Evolutionary conservation across 2,113 vertebrate genomes (phyloP), one percentile per base, ranked within the genome.

Genomic region (Reinhardtius hippoglossoides): DNA sequence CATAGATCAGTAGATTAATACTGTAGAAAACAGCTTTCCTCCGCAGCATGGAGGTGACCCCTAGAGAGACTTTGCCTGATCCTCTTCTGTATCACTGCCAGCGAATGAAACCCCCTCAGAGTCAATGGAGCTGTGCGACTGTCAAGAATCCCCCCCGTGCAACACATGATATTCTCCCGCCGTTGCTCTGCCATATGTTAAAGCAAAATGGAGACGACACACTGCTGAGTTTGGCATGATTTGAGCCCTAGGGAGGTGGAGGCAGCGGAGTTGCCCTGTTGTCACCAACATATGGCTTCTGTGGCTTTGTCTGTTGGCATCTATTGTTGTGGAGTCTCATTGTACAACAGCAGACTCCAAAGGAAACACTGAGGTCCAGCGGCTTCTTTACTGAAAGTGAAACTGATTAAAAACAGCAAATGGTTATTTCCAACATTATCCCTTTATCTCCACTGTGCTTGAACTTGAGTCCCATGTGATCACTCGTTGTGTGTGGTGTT

Each of bases 331-430:
- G 66, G 55, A 70, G 74, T 69, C 57, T 56, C 67, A 48, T 54
- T 64, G 64, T 78, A 68, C 58, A 48, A 46, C 58, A 35, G 26
- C 3, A 21, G n/a, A 74, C 85, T 71, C 69, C n/a, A 58, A 89
- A 82, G 48, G 21, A 83, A 54, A 74, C 35, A 2, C 50, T 4
- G 50, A 76, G 71, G 82, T 76, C 63, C 74, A 54, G 70, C 62
- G 74, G 75, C 73, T 69, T 82, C 54, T 68, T 84, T 64, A 76
- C 74, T 77, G 31, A 31, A 31, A 31, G 31, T 37, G 67, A 83
- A 84, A 79, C 13, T 86, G 81, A 90, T 88, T 80, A 85, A 88
- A 87, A 86, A 83, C 78, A 85, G 82, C 80, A 81, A 88, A 88
- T 89, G 88, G 89, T 88, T 78, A 76, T 71, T 83, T 72, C 77